Base-by-base conservation (phyloP, 2,888 invertebrate genomes). In the Crepidodera aurea region DNA sequence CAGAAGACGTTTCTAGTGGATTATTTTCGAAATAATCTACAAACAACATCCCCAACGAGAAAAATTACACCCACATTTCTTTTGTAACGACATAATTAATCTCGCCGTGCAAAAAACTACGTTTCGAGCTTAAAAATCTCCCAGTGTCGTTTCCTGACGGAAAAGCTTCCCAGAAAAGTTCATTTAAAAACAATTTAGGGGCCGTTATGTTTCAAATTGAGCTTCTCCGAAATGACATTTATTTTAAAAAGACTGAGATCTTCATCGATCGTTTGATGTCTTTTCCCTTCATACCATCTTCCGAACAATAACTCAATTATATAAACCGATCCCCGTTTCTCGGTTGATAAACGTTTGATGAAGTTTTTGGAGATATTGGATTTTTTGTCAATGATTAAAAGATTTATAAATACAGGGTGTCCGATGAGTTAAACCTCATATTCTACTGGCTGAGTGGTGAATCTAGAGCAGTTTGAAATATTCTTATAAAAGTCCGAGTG, bases 151-250 rank as follows among this genome's bases (percentile, higher is more conserved):
- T 63, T 61, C 39, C 59, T 48, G 19, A 63, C 48, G 62, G 66
- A 68, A 65, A 69, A 66, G 65, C 57, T 27, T 58, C 55, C 60
- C 56, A 56, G 61, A 64, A 65, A 67, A 69, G 69, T 72, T 71
- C 71, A 72, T 73, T 73, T 71, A 69, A 71, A 73, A 71, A 69
- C 71, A 73, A 72, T 73, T 73, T 69, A 65, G 68, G 62, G 39
- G 19, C 42, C 51, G 27, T 59, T 59, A 37, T 59, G 32, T 29
- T 44, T 42, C 40, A 44, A 44, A 51, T 42, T 59, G 59, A 51
- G 44, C 55, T 54, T 54, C 29, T 42, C 16, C 1, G 27, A 50
- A 50, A 27, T 51, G 51, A 51, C 51, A 18, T 37, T 34, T 51
- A 32, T 32, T 34, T 51, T 19, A 51, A 51, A 51, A 37, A 34